These are phyloP conservation scores for Caenorhabditis becei DNA, from an alignment of 2,888 invertebrate species.

Conservation along the genomic window DNA sequence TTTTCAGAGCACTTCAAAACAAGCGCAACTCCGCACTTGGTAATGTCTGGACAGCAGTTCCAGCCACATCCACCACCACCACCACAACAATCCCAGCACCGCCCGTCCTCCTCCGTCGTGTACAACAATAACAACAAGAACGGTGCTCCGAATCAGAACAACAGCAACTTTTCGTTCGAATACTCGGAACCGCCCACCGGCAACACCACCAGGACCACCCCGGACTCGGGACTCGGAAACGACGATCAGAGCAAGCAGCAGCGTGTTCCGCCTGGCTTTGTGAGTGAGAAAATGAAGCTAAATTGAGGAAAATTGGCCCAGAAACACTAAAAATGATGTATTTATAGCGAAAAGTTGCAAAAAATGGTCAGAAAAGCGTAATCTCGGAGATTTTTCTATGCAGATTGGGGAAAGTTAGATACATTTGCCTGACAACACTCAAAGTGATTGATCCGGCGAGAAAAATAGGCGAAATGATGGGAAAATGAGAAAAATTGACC, in stretches of 20 bases:
- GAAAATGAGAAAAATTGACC: too few relatives aligned
- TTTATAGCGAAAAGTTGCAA: too few relatives aligned
- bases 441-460: too few relatives aligned
- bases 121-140: constrained; percentile 41
- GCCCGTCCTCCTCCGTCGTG: constrained; percentile 30
- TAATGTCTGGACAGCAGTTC: constrained; percentile 63
- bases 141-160: constrained; percentile 25
- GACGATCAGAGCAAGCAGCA: constrained; percentile 47
- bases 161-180: constrained; percentile 30
- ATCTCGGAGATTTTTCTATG: too few relatives aligned
- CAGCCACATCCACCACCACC: constrained; percentile 50
- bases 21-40: constrained; percentile 43
- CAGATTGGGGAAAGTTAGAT: too few relatives aligned
- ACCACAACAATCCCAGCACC: constrained; percentile 54
- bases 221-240: constrained; percentile 67
- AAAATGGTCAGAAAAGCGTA: too few relatives aligned
- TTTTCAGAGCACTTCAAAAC: too few relatives aligned
- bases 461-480: too few relatives aligned
- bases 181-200: constrained; percentile 43
- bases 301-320: too few relatives aligned
- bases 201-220: constrained; percentile 65
- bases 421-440: too few relatives aligned
- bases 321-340: too few relatives aligned
- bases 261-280: constrained; percentile 54
- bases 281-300: too few relatives aligned